Base-by-base conservation (phyloP, 2,113 vertebrate genomes). In the Lepisosteus oculatus region DNA sequence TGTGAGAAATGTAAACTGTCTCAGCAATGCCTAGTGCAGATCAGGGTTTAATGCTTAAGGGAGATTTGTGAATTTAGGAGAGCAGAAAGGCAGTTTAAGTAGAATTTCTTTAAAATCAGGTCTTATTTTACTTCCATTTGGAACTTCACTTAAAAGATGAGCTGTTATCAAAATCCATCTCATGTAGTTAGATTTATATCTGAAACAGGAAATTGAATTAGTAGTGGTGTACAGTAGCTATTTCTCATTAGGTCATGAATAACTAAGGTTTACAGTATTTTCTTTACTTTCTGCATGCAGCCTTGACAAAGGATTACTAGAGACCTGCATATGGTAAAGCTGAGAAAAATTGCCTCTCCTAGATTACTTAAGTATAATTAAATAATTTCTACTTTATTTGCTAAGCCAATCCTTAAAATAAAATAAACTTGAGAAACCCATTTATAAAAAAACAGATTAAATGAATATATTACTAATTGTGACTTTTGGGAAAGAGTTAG, bases 1-100 rank as follows among this genome's bases (percentile, higher is more conserved):
- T 84, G 85, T 85, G 85, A 29, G 29, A 89, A 89, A 88, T 88
- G 29, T 83, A 85, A 87, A 85, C 77, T 80, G 82, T 82, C 74
- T 71, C 62, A 17, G 74, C 70, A 72, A 82, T 81, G 77, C 81
- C 70, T 45, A 61, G 44, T 65, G 0, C 75, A 4, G 43, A 3
- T 62, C 76, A 45, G 71, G 72, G 76, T 51, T 2, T 13, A 13
- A 6, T 57, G 43, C 55, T 71, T 56, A 8, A 56, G 72, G 2
- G 69, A 63, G 62, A 4, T 43, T 54, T 15, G 42, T 41, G 43
- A 12, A 70, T 80, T 68, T 55, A n/a, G 69, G 77, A 72, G 76
- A 45, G 74, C 69, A 42, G 13, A 55, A 57, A 70, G 72, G 72
- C 72, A 66, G 74, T 79, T 82, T 83, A 86, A 85, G 84, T 82